Evolutionary conservation across 2,797 vertebrate genomes (phyloP), one percentile per base, ranked within the genome.

Genomic region (Tarsius wallacei): DNA sequence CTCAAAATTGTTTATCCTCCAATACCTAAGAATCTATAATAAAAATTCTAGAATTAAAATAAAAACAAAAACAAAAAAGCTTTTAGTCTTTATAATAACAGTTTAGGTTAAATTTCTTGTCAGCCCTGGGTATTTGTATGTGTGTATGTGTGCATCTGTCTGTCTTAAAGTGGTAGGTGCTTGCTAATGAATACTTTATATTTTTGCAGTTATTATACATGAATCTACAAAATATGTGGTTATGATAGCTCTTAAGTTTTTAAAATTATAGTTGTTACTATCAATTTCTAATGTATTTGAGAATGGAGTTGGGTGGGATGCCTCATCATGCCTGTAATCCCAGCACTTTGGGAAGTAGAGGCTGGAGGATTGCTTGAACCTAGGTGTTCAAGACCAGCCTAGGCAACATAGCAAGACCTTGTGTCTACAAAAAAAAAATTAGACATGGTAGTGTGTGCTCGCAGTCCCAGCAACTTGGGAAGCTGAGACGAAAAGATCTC

Each of bases 41-140:
- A 88, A 14, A 83, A 36, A 55, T 68, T 93, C 36, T 28, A 86
- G 83, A 86, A 89, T 90, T 93, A 81, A 91, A 93, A 91, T 31
- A 63, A 90, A 36, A 77, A 26, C 31, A 73, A 74, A 73, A 66
- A 36, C 4, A 33, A 74, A 87, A 47, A 66, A 89, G 31, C 4
- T 80, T 91, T 77, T 82, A 36, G 5, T 73, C 11, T 42, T 24
- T 36, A 36, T 90, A 81, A 26, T 61, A 96, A 22, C 26, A n/a
- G 68, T 82, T 93, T 36, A 66, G 33, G 26, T 47, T 68, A 42
- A 74, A 53, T 70, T 87, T 89, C 76, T 94, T 88, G 24, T 55
- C 19, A 73, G 26, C 12, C 2, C 0, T 70, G 6, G 85, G 42
- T 63, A 21, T 53, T 68, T 12, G 1, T 19, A 19, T 13, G 2